These are phyloP conservation scores for Cathartes aura DNA, from an alignment of 2,113 vertebrate species.

Conservation along the genomic window DNA sequence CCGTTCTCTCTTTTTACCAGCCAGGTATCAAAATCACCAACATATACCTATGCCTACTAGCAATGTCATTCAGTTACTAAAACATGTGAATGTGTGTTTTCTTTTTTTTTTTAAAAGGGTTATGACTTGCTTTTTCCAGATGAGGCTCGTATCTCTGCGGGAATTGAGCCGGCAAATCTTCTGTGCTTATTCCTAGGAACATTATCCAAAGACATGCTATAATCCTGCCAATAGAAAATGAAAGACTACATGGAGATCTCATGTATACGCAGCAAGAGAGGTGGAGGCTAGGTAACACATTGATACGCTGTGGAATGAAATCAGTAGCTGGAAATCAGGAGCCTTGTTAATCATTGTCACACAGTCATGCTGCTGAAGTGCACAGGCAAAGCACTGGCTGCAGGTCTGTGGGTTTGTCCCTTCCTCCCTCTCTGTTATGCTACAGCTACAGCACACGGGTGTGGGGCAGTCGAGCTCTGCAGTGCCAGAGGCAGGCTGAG, in stretches of 20 bases:
- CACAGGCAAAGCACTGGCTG: background rate
- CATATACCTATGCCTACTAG: background rate
- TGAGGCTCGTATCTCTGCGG: background rate
- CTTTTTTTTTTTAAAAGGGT: background rate
- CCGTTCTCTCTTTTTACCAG: background rate
- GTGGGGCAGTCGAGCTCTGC: accelerated
- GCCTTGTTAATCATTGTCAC: background rate
- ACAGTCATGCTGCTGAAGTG: background rate
- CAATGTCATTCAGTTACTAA: background rate
- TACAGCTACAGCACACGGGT: background rate
- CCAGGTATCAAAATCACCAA: background rate
- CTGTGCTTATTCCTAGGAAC: background rate
- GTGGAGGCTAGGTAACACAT: background rate
- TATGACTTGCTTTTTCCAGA: background rate
- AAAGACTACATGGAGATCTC: background rate
- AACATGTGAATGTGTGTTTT: no score
- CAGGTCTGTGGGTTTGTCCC: background rate
- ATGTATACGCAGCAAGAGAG: background rate
- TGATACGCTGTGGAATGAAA: background rate
- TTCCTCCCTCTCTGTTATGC: background rate
- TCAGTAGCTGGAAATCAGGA: background rate
- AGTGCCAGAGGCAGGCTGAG: background rate
- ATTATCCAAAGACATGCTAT: background rate
- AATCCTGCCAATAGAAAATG: background rate
- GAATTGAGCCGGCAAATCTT: background rate